Evolutionary conservation across 1,140 invertebrate species (phyloP).

Genomic region (Neomicropteryx cornuta): DNA sequence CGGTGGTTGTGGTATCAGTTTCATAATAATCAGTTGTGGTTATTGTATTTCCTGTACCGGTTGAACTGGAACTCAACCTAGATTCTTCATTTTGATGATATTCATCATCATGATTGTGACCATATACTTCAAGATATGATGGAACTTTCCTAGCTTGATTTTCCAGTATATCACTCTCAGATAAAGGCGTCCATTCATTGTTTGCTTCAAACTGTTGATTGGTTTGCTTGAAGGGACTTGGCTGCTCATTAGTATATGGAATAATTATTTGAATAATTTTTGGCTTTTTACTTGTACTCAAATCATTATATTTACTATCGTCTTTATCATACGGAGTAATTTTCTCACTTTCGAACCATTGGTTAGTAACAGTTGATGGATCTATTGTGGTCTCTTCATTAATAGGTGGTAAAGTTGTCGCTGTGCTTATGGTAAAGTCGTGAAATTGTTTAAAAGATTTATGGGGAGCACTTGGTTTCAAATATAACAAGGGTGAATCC

Average conservation of each 20-base stretch:
- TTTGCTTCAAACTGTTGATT: slow-evolving; percentile 20
- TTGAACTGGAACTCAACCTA: too few species aligned
- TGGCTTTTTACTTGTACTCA: slow-evolving; percentile 22
- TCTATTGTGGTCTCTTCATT: too few species aligned
- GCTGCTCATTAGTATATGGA: slow-evolving; percentile 57
- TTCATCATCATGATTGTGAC: slow-evolving; percentile 19
- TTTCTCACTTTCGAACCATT: slow-evolving; percentile 22
- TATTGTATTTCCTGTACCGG: too few species aligned
- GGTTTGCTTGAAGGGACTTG: slow-evolving; percentile 37
- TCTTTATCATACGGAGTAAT: slow-evolving; percentile 23
- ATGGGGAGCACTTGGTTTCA: slow-evolving; percentile 36
- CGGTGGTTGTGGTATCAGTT: too few species aligned
- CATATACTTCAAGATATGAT: slow-evolving; percentile 18
- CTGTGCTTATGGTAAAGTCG: slow-evolving; percentile 3
- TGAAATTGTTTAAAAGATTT: slow-evolving; percentile 33
- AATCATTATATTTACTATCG: slow-evolving; percentile 13
- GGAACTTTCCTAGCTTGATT: slow-evolving; percentile 39
- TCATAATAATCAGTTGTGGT: too few species aligned
- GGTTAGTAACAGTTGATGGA: slow-evolving; percentile 22
- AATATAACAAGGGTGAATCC: slow-evolving; percentile 37
- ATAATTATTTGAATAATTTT: slow-evolving; percentile 65
- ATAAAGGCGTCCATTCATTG: slow-evolving; percentile 22
- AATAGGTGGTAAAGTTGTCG: background rate
- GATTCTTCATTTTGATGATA: slow-evolving; percentile 18
- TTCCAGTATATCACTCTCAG: slow-evolving; percentile 21